Base-by-base conservation (phyloP, 2,797 vertebrate genomes). In the Microchirus variegatus region DNA sequence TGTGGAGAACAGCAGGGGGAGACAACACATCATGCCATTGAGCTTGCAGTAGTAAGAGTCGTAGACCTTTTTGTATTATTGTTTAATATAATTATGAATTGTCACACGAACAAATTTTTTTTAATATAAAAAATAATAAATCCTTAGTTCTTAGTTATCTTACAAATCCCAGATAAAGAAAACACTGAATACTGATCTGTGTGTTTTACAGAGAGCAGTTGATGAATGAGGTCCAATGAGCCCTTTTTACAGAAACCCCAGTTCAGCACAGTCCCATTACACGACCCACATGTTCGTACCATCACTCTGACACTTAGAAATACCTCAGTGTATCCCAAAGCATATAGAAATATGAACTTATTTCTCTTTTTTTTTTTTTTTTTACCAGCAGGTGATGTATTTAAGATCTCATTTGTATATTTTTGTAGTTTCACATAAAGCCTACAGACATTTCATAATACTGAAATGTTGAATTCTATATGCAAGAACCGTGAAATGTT, bases 401-500 rank as follows among this genome's bases (percentile, higher is more conserved):
- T 73, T 68, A 1, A 67, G 48, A 65, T 74, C 49, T 59, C 53
- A 63, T 64, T 67, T 81, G 37, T 78, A 66, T 84, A 80, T 78
- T 80, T 90, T 85, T 77, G 52, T 83, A 77, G 77, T 69, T 77
- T 83, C 75, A 82, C 58, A 1, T 17, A 3, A 81, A 70, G 76
- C 75, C 77, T 80, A 19, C 2, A 10, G 62, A 68, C 83, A 80
- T 89, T 89, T 88, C 77, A 45, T 8, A 1, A 62, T 5, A 1
- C 2, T 72, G 75, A 86, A 84, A 86, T 83, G 73, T 83, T 61
- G 1, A 42, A 59, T 88, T 89, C 80, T 90, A 86, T 88, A 90
- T 89, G 85, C 85, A 89, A 87, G 70, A 84, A 67, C 66, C 80
- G 77, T 81, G 22, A 83, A 76, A 75, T 75, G 68, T 70, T 72